A percentile compares a stretch with the other conserved stretches of the same genome.
phyloP scores from a whole-genome alignment of 2,797 vertebrate species.

The Eupleurogrammus muticus region DNA sequence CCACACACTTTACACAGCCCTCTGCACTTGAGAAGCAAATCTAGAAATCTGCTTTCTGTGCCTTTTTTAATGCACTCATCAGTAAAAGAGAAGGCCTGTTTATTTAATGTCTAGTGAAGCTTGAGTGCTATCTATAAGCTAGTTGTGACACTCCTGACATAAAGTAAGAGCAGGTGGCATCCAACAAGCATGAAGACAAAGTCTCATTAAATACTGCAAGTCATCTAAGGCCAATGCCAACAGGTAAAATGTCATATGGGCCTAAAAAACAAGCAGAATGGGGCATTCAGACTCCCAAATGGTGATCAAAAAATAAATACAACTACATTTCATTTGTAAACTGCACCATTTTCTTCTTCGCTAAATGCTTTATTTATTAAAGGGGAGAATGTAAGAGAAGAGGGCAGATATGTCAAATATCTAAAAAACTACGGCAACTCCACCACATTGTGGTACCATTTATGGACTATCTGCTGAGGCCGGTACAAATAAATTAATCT shows the following conservation, averaged over 20 bases:
- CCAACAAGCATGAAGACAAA: neutral
- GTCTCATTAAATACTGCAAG: neutral
- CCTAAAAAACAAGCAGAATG: neutral
- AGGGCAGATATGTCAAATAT: neutral
- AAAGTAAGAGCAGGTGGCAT: neutral
- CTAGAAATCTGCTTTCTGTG: neutral
- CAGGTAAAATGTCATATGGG: neutral
- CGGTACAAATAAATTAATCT: no score
- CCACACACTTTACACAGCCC: slow-evolving; percentile 1
- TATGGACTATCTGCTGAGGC: no score
- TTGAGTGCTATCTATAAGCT: neutral
- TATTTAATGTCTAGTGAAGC: neutral
- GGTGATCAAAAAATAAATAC: no score
- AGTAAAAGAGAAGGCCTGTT: neutral
- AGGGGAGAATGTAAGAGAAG: neutral
- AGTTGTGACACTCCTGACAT: neutral
- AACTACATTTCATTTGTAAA: no score
- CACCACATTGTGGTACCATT: no score
- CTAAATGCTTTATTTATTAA: neutral
- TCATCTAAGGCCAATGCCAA: neutral
- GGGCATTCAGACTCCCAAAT: no score
- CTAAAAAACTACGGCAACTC: neutral
- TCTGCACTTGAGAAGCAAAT: slow-evolving; percentile 1
- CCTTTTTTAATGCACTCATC: neutral
- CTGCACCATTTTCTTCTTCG: no score